A percentile compares a stretch with the other conserved stretches of the same genome.
Evolutionary conservation across 1,140 invertebrate genomes (phyloP).

Genomic region (Rhagoletis zephyria): DNA sequence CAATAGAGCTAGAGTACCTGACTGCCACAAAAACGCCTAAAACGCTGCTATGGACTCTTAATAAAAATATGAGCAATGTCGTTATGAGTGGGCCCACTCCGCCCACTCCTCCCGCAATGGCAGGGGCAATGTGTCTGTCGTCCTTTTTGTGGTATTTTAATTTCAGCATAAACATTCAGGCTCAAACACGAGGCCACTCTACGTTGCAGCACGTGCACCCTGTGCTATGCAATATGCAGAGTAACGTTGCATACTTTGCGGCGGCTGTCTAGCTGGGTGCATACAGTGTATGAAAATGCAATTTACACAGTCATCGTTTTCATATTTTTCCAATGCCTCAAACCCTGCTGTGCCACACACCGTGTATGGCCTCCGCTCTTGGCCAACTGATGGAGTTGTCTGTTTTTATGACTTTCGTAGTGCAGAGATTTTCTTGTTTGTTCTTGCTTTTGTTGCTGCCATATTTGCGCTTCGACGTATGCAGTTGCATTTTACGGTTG

Average conservation of each 20-base stretch:
- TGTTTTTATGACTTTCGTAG: constrained; percentile 21
- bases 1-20: neutral
- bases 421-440: neutral
- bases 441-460: neutral
- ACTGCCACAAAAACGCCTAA: neutral
- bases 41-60: constrained; percentile 15
- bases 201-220: neutral
- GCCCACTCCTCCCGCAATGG: neutral
- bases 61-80: constrained; percentile 14
- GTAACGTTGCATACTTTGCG: constrained; percentile 35
- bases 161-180: neutral
- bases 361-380: neutral
- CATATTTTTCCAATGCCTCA: neutral
- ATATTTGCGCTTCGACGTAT: neutral
- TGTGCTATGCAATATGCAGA: neutral
- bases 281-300: constrained; percentile 46
- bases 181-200: neutral
- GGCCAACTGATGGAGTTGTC: constrained; percentile 21
- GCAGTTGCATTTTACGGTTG: constrained; percentile 47
- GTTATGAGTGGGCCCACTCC: neutral
- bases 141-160: constrained; percentile 55
- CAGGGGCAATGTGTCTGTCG: neutral
- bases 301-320: constrained; percentile 45
- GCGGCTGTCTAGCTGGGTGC: constrained; percentile 5
- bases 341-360: neutral